Evolutionary conservation across 2,888 invertebrate species (phyloP).

Genomic region (Drosophila merina): DNA sequence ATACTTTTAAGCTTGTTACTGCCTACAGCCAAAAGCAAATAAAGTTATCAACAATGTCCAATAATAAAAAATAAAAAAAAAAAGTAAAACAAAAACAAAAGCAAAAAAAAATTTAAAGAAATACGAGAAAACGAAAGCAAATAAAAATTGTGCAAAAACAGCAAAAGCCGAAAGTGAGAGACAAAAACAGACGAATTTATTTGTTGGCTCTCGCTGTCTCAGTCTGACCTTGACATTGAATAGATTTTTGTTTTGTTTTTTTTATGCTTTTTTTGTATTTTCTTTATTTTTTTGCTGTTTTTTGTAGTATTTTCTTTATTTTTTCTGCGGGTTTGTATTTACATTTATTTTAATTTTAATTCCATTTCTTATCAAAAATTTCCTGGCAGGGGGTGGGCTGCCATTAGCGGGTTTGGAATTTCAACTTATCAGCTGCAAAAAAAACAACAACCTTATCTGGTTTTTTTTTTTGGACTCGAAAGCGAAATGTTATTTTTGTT

Average conservation of each 20-base stretch:
- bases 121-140: constrained; percentile 38
- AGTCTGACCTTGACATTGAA: constrained; percentile 78
- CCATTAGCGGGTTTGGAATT: constrained; percentile 30
- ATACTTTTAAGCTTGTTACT: constrained; percentile 17
- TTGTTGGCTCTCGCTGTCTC: constrained; percentile 47
- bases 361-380: constrained; percentile 31
- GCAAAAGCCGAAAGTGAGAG: constrained; percentile 24
- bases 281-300: too few relatives aligned
- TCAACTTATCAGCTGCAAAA: constrained; percentile 23
- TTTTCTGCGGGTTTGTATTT: constrained; percentile 35
- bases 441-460: constrained; percentile 12
- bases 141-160: constrained; percentile 40
- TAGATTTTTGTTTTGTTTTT: constrained; percentile 54
- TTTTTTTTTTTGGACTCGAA: constrained; percentile 8
- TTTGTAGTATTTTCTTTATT: background rate
- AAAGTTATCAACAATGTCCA: constrained; percentile 75
- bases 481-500: constrained; percentile 5
- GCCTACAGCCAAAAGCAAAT: constrained; percentile 58
- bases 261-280: background rate
- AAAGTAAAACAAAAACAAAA: constrained; percentile 16
- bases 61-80: constrained; percentile 42
- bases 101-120: constrained; percentile 25
- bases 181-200: constrained; percentile 60
- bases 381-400: constrained; percentile 6
- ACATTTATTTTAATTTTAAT: constrained; percentile 29